Percentiles rank a stretch among this genome's conserved stretches.
Evolutionary conservation across 1,140 invertebrate species (phyloP).

Genomic region (Augochlora pura): DNA sequence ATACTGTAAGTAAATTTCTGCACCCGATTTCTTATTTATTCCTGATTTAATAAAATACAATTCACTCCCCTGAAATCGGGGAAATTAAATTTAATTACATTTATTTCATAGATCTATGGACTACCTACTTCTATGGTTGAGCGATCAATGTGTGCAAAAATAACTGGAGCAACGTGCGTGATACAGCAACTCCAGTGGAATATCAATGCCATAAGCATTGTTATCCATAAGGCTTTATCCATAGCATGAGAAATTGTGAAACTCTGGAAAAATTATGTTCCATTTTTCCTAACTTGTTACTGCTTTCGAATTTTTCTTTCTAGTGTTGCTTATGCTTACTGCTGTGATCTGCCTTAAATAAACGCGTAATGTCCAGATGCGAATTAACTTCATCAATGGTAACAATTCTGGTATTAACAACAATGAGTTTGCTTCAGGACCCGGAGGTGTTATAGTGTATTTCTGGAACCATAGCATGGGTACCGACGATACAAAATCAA

Average conservation of each 20-base stretch:
- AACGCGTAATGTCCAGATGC: slow-evolving; percentile 57
- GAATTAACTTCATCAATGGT: slow-evolving; percentile 63
- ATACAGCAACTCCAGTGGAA: slow-evolving; percentile 72
- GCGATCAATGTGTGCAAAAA: slow-evolving; percentile 58
- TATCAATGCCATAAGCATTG: slow-evolving; percentile 61
- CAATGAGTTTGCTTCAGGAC: slow-evolving; percentile 52
- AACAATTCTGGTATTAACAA: slow-evolving; percentile 62
- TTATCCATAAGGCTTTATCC: slow-evolving; percentile 64
- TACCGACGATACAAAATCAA: slow-evolving; percentile 68
- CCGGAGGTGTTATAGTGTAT: slow-evolving; percentile 31
- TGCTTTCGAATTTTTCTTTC: slow-evolving; percentile 7
- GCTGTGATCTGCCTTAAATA: slow-evolving; percentile 59
- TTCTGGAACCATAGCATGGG: slow-evolving; percentile 67
- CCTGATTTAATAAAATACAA: slow-evolving; percentile 48
- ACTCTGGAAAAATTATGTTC: slow-evolving; percentile 44
- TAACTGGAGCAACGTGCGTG: slow-evolving; percentile 64
- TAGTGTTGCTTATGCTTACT: slow-evolving; percentile 57
- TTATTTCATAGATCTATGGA: not conserved
- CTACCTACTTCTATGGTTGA: slow-evolving; percentile 54
- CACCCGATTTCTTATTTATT: slow-evolving; percentile 47
- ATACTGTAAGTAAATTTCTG: slow-evolving; percentile 62
- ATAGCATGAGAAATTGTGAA: slow-evolving; percentile 46
- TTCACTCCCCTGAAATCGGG: slow-evolving; percentile 54
- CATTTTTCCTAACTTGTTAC: not conserved
- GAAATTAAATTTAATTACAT: not conserved